Base-by-base conservation (phyloP, 2,113 vertebrate species). In the Corythaeola cristata region DNA sequence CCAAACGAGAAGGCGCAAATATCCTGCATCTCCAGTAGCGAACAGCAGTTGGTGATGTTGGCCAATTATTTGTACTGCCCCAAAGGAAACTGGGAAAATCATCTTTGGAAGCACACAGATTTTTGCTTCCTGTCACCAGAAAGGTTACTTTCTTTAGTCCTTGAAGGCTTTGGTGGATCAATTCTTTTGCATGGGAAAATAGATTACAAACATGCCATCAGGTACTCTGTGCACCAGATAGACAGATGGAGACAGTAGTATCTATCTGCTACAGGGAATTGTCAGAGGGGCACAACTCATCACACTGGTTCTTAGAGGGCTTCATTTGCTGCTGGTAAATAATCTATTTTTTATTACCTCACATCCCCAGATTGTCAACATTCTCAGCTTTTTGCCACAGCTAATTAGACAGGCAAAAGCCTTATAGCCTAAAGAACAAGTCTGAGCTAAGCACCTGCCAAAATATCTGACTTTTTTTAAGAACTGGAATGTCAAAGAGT, bases 341-440 rank as follows among this genome's bases (percentile, higher is more conserved):
- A 97, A 97, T 96, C 95, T 96, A 93, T 97, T 96, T 97, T 96
- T 96, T 96, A 96, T 97, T 97, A 91, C 93, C 86, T 96, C 89
- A 78, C 94, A 94, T 97, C 94, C 95, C 94, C 80, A 97, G 95
- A 96, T 97, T 92, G 94, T 98, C 95, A 96, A 97, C 96, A 93
- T 90, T 91, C 88, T 94, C 94, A 79, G 92, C 89, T 96, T 97
- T 97, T 95, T 96, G 88, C 97, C 96, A 95, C 95, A 97, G 95
- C 95, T 97, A 97, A 98, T 98, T 97, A 97, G 97, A 97, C 96
- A 97, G 95, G 97, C 96, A 97, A 97, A 97, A 95, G 93, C 93
- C 86, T 96, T 75, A 94, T 95, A 94, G 92, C 95, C 94, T 94
- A 89, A 94, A 96, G 95, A 97, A 97, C 96, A 85, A 97, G 96